A percentile compares a stretch with the other conserved stretches of the same genome.
phyloP scores from a whole-genome alignment of 2,888 invertebrate species.

The Drosophila macrospina region DNA sequence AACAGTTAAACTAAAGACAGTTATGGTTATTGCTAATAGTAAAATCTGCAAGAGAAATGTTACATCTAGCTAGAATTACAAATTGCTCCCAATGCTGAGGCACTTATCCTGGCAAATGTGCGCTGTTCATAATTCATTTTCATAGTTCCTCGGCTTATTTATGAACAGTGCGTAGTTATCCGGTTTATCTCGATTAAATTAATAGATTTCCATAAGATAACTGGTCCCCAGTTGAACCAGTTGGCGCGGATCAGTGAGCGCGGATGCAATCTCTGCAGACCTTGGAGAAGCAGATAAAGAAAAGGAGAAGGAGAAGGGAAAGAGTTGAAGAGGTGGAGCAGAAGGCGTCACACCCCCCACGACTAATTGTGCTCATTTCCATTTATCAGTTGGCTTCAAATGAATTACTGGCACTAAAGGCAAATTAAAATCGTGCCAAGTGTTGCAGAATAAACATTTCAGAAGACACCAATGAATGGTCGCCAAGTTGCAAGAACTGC shows the following conservation, averaged over 20 bases:
- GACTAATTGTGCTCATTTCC: constrained; percentile 78
- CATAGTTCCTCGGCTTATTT: constrained; percentile 36
- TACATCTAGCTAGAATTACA: constrained; percentile 12
- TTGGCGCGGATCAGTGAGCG: constrained; percentile 16
- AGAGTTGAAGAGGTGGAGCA: neutral
- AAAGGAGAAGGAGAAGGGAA: neutral
- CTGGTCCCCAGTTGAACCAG: constrained; percentile 38
- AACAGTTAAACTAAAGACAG: too few relatives aligned
- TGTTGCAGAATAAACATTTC: constrained; percentile 60
- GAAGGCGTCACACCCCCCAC: constrained; percentile 70
- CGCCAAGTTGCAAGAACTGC: constrained; percentile 10
- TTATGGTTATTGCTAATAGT: too few relatives aligned
- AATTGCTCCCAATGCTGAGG: constrained; percentile 15
- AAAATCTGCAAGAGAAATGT: constrained; percentile 5
- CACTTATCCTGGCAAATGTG: constrained; percentile 18
- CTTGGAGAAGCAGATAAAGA: neutral
- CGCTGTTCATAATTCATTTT: constrained; percentile 34
- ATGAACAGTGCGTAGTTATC: constrained; percentile 28
- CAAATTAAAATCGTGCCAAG: constrained; percentile 75
- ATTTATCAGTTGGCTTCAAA: constrained; percentile 63
- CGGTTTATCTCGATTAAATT: constrained; percentile 53
- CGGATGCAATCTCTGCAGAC: constrained; percentile 28
- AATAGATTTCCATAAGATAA: constrained; percentile 45
- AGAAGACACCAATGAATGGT: constrained; percentile 51
- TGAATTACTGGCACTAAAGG: constrained; percentile 67